Base-by-base conservation (phyloP, 1,140 invertebrate species). In the Calephelis virginiensis region DNA sequence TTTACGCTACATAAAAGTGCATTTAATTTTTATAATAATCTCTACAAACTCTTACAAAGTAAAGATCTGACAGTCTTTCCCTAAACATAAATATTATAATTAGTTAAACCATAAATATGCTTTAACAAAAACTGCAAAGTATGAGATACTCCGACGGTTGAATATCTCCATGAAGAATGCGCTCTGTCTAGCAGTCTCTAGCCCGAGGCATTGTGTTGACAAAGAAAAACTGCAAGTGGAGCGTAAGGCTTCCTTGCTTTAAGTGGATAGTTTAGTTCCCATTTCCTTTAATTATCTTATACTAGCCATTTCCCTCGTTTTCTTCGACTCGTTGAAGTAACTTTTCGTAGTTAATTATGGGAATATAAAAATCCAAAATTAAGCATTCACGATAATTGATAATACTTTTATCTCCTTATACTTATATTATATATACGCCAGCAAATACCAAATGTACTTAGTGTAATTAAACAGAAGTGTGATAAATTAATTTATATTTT, bases 181-280 rank as follows among this genome's bases (percentile, higher is more conserved):
- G 64, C 59, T 66, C 66, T 53, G 67, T 72, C 67, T 71, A 67
- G 50, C 45, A 62, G 64, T 59, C 53, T 59, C 53, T 63, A 37
- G 63, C 70, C 70, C 63, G 63, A 68, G 70, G 66, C 63, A 62
- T 43, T 66, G 74, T 64, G 74, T 66, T 71, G 73, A 75, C 75
- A 77, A 74, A 71, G 72, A 77, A 73, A 68, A 74, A 75, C 70
- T 77, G 71, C 68, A 73, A 69, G 63, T 66, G 69, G 71, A 17
- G 37, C 47, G 45, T 47, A 63, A 48, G 63, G 13, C 63, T 64
- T 64, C 50, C 63, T 64, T 49, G 48, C 48, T 53, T 53, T 64
- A 43, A 64, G 10, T 37, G 53, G 53, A 37, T 56, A 56, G 53
- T 56, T 28, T 37, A 11, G 53, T 28, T 17, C 28, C 14, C 5